Percentiles rank a stretch among this genome's conserved stretches.
phyloP scores from a whole-genome alignment of 2,888 invertebrate species.

The Trichogramma dendrolimi region DNA sequence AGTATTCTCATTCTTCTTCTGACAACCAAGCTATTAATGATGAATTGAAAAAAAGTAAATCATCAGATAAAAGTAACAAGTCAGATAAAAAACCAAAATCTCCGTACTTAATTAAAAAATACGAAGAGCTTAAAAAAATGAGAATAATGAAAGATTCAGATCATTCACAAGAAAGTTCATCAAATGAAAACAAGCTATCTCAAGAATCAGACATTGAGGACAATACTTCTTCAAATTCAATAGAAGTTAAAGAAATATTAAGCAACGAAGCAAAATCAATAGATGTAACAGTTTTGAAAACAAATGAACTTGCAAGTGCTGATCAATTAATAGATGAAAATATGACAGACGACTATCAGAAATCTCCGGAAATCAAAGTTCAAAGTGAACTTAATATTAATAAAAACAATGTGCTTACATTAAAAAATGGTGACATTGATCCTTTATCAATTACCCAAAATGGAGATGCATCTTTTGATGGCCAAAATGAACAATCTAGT shows the following conservation, averaged over 20 bases:
- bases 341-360: background rate
- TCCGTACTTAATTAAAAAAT: background rate
- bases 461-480: too few species aligned
- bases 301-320: background rate
- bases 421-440: background rate
- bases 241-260: background rate
- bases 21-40: background rate
- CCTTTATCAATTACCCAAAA: background rate
- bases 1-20: background rate
- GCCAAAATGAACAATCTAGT: too few species aligned
- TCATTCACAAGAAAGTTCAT: too few species aligned
- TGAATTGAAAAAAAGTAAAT: background rate
- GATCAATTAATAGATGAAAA: background rate
- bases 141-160: slow-evolving; percentile 2
- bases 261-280: background rate
- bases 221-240: background rate
- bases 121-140: slow-evolving; percentile 3
- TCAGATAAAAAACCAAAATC: slow-evolving; percentile 5
- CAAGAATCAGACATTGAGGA: background rate
- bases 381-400: background rate
- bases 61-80: background rate
- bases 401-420: background rate
- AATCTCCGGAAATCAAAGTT: background rate
- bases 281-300: background rate
- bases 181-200: background rate